Base-by-base conservation (phyloP, 2,888 invertebrate species). In the Drosophila mayaguana region DNA sequence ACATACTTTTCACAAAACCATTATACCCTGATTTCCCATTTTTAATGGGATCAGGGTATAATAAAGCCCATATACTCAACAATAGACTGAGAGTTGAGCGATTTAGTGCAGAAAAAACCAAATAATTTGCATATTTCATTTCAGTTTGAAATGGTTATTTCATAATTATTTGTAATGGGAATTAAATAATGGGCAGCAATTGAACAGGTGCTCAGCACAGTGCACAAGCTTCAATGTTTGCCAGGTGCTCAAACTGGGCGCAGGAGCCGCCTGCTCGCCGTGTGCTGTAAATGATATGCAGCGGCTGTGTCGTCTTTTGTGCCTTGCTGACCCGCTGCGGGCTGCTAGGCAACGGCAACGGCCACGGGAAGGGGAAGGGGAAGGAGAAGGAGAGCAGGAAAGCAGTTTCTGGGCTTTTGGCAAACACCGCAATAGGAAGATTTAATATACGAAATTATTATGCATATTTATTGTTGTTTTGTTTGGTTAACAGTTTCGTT, bases 381-480 rank as follows among this genome's bases (percentile, higher is more conserved):
- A n/a, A 8, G 9, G 40, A n/a, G 9, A 40, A 9, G 9, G 3
- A 12, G 5, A 20, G 6, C 43, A 43, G n/a, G n/a, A 12, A 8
- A 20, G 42, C 14, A 14, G 36, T 25, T 22, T 42, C 3, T 28
- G 42, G 42, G 40, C n/a, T 18, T n/a, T 22, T n/a, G 45, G 16
- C 63, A 20, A 43, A 20, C 20, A 14, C 25, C 34, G 25, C 65
- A 53, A 32, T 40, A 45, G 22, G 57, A 71, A 72, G 77, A 77
- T 75, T 67, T 71, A 78, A 83, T 84, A 64, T 72, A 80, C 78
- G 78, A 78, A 77, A 84, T 84, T 84, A 84, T 77, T 83, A 86
- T 86, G 81, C 75, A 88, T 81, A 86, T 86, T 85, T 88, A 83
- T 86, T 75, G 71, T 84, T 78, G 72, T 70, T 82, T 75, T 88